A percentile compares a stretch with the other conserved stretches of the same genome.
These are phyloP conservation scores for Falco punctatus DNA, from an alignment of 2,113 vertebrate genomes.

Conservation along the genomic window DNA sequence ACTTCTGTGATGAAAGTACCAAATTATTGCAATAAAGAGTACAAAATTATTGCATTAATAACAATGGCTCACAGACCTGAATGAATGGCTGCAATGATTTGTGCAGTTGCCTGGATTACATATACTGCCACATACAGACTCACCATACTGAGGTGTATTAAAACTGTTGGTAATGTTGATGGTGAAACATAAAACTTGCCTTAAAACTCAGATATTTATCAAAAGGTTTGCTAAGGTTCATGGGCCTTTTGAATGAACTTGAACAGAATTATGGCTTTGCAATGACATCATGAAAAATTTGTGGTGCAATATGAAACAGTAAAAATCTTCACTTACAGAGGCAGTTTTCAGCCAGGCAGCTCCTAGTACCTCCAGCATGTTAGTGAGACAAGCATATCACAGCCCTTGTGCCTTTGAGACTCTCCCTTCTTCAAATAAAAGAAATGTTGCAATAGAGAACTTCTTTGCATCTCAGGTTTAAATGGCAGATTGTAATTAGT, in stretches of 20 bases:
- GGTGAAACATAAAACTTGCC: slow-evolving; percentile 3
- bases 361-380: background rate
- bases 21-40: background rate
- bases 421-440: background rate
- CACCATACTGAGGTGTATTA: background rate
- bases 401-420: background rate
- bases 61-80: background rate
- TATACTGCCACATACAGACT: background rate
- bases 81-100: background rate
- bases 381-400: background rate
- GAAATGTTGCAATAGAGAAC: background rate
- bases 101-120: background rate
- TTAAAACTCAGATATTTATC: slow-evolving; percentile 18
- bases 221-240: slow-evolving; percentile 33
- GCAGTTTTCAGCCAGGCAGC: background rate
- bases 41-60: slow-evolving; percentile 1
- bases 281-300: slow-evolving; percentile 8
- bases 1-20: background rate
- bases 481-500: slow-evolving; percentile 54
- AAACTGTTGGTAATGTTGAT: background rate
- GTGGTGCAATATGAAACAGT: background rate
- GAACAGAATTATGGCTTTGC: background rate
- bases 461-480: background rate
- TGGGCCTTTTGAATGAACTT: slow-evolving; percentile 6
- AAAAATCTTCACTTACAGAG: background rate